Percentiles rank a stretch among this genome's conserved stretches.
Conservation (phyloP, 2,888 invertebrate genomes). For the Protophormia terraenovae region DNA sequence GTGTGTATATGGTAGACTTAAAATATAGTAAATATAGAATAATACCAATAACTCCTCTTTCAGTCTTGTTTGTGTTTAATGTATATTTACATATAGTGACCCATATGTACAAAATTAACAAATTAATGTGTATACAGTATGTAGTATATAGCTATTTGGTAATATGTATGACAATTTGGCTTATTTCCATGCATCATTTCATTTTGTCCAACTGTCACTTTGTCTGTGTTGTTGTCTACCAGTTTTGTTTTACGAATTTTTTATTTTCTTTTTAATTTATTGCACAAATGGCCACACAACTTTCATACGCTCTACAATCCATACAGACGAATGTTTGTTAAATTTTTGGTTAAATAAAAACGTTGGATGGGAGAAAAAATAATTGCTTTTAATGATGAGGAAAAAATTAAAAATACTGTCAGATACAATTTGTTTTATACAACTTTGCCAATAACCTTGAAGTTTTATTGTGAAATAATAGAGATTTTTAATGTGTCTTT, state of each 20-base stretch:
- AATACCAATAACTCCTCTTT: no score
- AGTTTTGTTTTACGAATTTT: neutral
- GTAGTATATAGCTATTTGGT: neutral
- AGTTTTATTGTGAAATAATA: no score
- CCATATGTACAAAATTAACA: no score
- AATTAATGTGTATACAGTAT: neutral
- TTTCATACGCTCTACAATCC: neutral
- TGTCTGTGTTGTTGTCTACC: neutral
- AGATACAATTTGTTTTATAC: no score
- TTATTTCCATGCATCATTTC: slow-evolving; percentile 24
- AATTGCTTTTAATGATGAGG: neutral
- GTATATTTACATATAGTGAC: neutral
- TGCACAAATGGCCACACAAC: neutral
- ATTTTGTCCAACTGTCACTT: neutral
- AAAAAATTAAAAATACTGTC: no score
- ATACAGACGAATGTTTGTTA: neutral
- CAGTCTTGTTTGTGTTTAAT: neutral
- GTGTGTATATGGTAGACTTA: no score
- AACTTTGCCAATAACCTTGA: no score
- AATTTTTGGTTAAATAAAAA: neutral
- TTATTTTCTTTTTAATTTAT: neutral
- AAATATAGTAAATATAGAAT: no score
- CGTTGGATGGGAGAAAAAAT: neutral
- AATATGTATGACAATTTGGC: slow-evolving; percentile 13
- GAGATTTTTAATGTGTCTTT: no score